phyloP scores from a whole-genome alignment of 2,888 invertebrate species.

The Scrobipalpa atriplicella region DNA sequence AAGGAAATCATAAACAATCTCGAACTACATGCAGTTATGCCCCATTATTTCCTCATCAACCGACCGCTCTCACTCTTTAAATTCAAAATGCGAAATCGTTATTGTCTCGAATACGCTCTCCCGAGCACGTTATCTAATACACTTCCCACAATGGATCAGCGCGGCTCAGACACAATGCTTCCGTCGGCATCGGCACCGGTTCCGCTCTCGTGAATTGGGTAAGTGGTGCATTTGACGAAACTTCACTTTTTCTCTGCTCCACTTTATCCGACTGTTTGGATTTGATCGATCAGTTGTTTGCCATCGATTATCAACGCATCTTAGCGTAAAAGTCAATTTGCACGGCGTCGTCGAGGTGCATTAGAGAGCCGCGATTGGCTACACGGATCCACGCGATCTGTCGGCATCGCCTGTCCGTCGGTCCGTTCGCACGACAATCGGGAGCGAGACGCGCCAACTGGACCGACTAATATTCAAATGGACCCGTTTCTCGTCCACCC shows the following conservation, averaged over 20 bases:
- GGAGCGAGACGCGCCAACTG: conserved; percentile 71
- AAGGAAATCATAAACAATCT: conserved; percentile 33
- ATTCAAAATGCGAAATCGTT: conserved; percentile 59
- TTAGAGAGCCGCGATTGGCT: conserved; percentile 61
- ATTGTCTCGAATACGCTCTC: conserved; percentile 71
- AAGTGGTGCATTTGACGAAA: conserved; percentile 79
- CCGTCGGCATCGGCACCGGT: conserved; percentile 62
- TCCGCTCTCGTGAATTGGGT: conserved; percentile 80
- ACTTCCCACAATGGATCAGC: conserved; percentile 66
- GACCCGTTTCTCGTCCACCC: conserved; percentile 59
- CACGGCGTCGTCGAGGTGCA: conserved; percentile 58
- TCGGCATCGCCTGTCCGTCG: conserved; percentile 54
- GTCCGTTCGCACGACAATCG: conserved; percentile 76
- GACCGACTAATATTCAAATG: conserved; percentile 75
- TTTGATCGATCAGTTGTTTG: conserved; percentile 66
- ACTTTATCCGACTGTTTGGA: conserved; percentile 57
- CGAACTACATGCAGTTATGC: conserved; percentile 33
- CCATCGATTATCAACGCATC: conserved; percentile 65
- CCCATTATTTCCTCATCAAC: conserved; percentile 37
- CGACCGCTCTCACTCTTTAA: conserved; percentile 66
- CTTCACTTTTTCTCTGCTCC: conserved; percentile 75
- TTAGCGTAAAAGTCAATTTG: conserved; percentile 64
- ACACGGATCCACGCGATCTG: conserved; percentile 60
- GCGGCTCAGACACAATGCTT: conserved; percentile 67
- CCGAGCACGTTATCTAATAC: conserved; percentile 73